These are phyloP conservation scores for Sesamia inferens DNA, from an alignment of 2,888 invertebrate genomes.

Conservation along the genomic window DNA sequence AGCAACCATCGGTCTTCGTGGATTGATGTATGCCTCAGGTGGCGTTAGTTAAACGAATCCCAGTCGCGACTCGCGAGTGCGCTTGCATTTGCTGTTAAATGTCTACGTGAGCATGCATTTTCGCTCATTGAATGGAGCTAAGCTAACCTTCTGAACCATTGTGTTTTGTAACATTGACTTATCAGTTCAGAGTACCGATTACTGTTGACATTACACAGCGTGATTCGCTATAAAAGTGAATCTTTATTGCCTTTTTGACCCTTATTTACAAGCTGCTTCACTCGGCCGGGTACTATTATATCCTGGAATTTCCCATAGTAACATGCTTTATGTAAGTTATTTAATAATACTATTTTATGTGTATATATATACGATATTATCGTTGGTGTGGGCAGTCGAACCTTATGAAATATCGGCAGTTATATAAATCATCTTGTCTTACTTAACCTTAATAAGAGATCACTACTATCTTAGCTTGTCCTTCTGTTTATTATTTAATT, in stretches of 20 bases:
- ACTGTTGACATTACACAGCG: slow-evolving; percentile 70
- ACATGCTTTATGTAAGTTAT: slow-evolving; percentile 17
- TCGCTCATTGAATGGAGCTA: neutral
- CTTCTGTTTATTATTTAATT: too few species aligned
- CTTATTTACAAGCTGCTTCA: slow-evolving; percentile 46
- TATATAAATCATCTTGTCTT: slow-evolving; percentile 12
- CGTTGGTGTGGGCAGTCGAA: slow-evolving; percentile 1
- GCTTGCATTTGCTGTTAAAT: neutral
- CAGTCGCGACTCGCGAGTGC: neutral
- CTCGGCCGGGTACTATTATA: slow-evolving; percentile 27
- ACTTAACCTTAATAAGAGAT: neutral
- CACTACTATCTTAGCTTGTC: neutral
- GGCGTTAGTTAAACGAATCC: neutral
- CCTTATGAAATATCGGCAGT: slow-evolving; percentile 12
- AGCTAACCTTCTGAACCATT: slow-evolving; percentile 5
- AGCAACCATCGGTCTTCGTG: too few species aligned
- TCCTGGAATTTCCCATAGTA: slow-evolving; percentile 24
- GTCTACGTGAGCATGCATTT: neutral
- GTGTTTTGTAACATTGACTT: slow-evolving; percentile 65
- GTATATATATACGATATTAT: slow-evolving; percentile 16
- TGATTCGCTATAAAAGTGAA: slow-evolving; percentile 68
- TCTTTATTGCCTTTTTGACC: slow-evolving; percentile 62
- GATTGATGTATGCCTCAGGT: neutral
- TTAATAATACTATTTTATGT: slow-evolving; percentile 39
- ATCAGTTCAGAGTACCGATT: slow-evolving; percentile 77